Base-by-base conservation (phyloP, 2,797 vertebrate species). In the Hippocampus kuda region DNA sequence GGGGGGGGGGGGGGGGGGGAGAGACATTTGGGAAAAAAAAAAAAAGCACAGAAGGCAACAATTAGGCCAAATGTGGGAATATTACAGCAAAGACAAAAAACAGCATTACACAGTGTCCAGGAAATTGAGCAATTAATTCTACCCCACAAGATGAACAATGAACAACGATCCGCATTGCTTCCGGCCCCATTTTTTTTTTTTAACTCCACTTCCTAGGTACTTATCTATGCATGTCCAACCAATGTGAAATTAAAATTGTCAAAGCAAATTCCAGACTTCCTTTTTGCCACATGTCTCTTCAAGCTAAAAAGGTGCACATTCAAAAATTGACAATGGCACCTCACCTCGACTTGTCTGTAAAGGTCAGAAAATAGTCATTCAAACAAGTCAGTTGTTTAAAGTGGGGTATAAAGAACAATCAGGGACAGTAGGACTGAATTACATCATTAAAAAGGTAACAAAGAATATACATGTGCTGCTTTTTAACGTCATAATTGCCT, bases 91-190 rank as follows among this genome's bases (percentile, higher is more conserved):
- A 81, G 75, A 85, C 79, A 83, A 87, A 82, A 78, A 70, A 38
- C 66, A 73, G 56, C 83, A 87, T 88, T 82, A 84, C 73, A 85
- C 67, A 79, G 75, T 78, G 75, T 72, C 72, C 71, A 74, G 66
- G 75, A 84, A 81, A 85, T 75, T 75, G 84, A 83, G 78, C 68
- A 80, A 87, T 85, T 88, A 89, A 88, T 88, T 87, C 87, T 62
- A 83, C 68, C 68, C 72, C 65, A 57, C 60, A 79, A 83, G 80
- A 84, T 78, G 79, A 83, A 73, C 84, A 75, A 75, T 78, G 79
- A 83, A 73, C 84, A 75, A 75, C 59, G 38, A 73, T 71, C 63
- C 57, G 75, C 59, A 64, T 67, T 62, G 75, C 75, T 77, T 41
- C 73, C 67, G 54, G 69, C 65, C 66, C 75, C 70, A 49, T 59